These are phyloP conservation scores for Xylocampa areola DNA, from an alignment of 2,888 invertebrate genomes.

Conservation along the genomic window DNA sequence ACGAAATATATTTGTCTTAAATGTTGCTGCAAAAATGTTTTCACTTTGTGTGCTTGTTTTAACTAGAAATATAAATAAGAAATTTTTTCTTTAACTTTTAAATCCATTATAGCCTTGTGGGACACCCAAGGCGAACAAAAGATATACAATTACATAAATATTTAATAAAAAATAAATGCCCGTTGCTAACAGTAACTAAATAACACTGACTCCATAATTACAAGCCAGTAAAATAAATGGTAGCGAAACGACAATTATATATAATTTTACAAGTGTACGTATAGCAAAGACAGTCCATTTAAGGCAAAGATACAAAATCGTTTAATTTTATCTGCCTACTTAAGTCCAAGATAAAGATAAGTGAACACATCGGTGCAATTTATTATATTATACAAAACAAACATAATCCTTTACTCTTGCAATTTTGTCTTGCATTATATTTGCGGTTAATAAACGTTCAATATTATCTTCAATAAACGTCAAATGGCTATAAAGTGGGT, in stretches of 20 bases:
- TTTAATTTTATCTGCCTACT: slow-evolving; percentile 50
- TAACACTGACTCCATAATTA: slow-evolving; percentile 25
- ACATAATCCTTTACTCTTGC: slow-evolving; percentile 30
- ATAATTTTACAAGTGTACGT: slow-evolving; percentile 33
- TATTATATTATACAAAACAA: slow-evolving; percentile 28
- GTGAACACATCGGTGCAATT: slow-evolving; percentile 40
- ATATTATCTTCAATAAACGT: slow-evolving; percentile 59
- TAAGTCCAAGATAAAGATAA: slow-evolving; percentile 38
- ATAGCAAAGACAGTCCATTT: slow-evolving; percentile 47
- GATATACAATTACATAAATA: slow-evolving; percentile 7
- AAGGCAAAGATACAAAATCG: slow-evolving; percentile 40
- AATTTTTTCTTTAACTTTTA: background rate
- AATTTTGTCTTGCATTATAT: slow-evolving; percentile 45
- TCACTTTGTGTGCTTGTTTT: slow-evolving; percentile 19
- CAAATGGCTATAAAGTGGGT: slow-evolving; percentile 58
- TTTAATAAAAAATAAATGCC: slow-evolving; percentile 9
- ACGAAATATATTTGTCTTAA: slow-evolving; percentile 42
- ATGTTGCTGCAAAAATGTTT: slow-evolving; percentile 24
- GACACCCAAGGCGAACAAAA: slow-evolving; percentile 14
- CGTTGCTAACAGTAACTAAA: slow-evolving; percentile 9
- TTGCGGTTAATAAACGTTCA: slow-evolving; percentile 51
- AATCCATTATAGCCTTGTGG: background rate
- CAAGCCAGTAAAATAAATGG: slow-evolving; percentile 19
- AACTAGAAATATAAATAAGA: no score
- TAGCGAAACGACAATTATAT: slow-evolving; percentile 35